These are phyloP conservation scores for Drosophila bifasciata DNA, from an alignment of 1,140 invertebrate genomes.

Conservation along the genomic window DNA sequence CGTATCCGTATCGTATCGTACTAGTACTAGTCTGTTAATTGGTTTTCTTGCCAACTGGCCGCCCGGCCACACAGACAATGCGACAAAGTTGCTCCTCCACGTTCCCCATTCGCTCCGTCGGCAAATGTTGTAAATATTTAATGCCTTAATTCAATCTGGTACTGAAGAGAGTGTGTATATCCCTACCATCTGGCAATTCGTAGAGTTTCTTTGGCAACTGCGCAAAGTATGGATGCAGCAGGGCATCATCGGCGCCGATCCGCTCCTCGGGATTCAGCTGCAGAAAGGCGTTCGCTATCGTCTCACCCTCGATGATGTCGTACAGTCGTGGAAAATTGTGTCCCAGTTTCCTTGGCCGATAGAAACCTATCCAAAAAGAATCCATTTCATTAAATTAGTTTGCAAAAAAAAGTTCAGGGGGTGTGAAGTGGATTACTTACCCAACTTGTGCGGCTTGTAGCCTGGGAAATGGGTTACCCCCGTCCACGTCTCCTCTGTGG, in stretches of 20 bases:
- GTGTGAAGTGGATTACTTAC: constrained; percentile 74
- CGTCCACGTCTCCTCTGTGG: constrained; percentile 95
- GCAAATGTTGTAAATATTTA: constrained; percentile 54
- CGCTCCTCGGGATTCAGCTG: constrained; percentile 94
- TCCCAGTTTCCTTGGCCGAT: constrained; percentile 91
- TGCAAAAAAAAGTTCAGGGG: not conserved
- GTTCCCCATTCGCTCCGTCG: not conserved
- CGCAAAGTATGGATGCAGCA: constrained; percentile 95
- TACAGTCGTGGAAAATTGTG: constrained; percentile 94
- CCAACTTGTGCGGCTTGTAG: constrained; percentile 92
- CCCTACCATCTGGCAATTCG: constrained; percentile 95
- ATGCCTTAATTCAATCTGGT: constrained; percentile 50
- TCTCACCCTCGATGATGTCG: constrained; percentile 94
- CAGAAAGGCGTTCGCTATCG: constrained; percentile 92
- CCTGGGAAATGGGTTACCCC: constrained; percentile 94
- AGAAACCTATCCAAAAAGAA: constrained; percentile 85
- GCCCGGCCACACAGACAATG: constrained; percentile 37
- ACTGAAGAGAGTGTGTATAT: not conserved
- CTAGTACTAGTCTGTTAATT: constrained; percentile 59
- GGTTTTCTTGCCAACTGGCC: constrained; percentile 38
- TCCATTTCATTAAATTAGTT: constrained; percentile 34
- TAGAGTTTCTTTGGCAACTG: constrained; percentile 94
- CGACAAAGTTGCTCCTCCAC: constrained; percentile 9
- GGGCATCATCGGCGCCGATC: constrained; percentile 94
- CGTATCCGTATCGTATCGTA: not conserved